Evolutionary conservation across 1,140 invertebrate genomes (phyloP).

Genomic region (Rhagoletis zephyria): DNA sequence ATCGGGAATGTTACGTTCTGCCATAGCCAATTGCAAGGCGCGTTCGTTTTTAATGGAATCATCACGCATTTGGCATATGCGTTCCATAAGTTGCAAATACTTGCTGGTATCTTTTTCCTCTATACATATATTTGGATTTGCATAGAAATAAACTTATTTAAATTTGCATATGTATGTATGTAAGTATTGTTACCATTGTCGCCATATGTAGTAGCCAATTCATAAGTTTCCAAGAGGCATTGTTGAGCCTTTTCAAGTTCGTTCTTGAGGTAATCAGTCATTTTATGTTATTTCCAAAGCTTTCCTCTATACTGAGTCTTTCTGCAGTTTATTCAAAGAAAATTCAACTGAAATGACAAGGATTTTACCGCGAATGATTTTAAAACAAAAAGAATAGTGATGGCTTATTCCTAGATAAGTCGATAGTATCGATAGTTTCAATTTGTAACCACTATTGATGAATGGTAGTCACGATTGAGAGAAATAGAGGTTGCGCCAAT

Average conservation of each 20-base stretch:
- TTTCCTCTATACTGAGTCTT: too few relatives aligned
- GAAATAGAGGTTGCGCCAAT: too few relatives aligned
- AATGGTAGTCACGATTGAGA: too few relatives aligned
- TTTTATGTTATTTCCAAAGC: not conserved
- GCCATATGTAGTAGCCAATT: conserved; percentile 52
- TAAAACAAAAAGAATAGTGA: too few relatives aligned
- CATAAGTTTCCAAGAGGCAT: conserved; percentile 56
- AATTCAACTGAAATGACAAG: too few relatives aligned
- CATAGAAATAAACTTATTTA: not conserved
- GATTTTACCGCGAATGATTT: too few relatives aligned
- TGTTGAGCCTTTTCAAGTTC: conserved; percentile 53
- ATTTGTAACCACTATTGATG: too few relatives aligned
- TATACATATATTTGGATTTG: conserved; percentile 9
- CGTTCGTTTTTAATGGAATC: conserved; percentile 21
- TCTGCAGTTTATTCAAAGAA: too few relatives aligned
- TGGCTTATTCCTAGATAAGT: too few relatives aligned
- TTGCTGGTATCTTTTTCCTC: conserved; percentile 26
- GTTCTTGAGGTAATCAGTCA: conserved; percentile 32
- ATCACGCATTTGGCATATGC: conserved; percentile 7
- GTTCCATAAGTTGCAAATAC: conserved; percentile 37
- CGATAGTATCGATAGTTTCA: too few relatives aligned
- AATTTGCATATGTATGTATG: not conserved
- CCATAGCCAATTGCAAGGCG: conserved; percentile 43
- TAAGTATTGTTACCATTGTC: conserved; percentile 47
- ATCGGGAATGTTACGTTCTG: conserved; percentile 6